phyloP scores from a whole-genome alignment of 2,888 invertebrate species.

The Drosophila stalkeri region DNA sequence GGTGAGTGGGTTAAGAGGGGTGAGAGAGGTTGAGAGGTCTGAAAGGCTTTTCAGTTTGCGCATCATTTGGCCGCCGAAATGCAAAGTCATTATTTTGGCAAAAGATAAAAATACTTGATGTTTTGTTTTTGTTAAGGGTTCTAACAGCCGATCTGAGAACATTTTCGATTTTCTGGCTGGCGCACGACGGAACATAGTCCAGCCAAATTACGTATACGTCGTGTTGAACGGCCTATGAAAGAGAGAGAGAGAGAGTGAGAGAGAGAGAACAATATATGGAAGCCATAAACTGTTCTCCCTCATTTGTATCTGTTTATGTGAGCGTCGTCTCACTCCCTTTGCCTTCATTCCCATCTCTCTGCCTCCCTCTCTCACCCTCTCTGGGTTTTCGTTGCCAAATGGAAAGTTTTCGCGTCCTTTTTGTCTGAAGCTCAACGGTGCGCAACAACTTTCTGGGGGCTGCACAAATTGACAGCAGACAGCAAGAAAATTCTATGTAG shows the following conservation, averaged over 20 bases:
- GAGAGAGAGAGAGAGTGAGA: not conserved
- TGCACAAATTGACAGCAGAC: constrained; percentile 55
- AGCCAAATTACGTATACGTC: constrained; percentile 65
- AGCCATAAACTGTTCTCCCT: not conserved
- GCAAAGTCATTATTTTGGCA: constrained; percentile 73
- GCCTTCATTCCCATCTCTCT: not conserved
- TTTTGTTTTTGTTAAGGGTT: constrained; percentile 38
- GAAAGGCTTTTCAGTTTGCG: constrained; percentile 49
- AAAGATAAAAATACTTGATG: constrained; percentile 54
- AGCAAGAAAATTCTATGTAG: constrained; percentile 38
- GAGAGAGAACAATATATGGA: not conserved
- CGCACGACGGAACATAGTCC: constrained; percentile 14
- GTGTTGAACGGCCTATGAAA: constrained; percentile 40
- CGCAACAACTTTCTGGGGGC: constrained; percentile 68
- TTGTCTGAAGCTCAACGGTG: constrained; percentile 69
- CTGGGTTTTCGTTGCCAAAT: constrained; percentile 59
- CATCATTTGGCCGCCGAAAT: constrained; percentile 70
- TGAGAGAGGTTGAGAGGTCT: not conserved
- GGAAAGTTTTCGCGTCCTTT: constrained; percentile 69
- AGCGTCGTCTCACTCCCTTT: not conserved
- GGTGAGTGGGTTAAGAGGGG: too few species aligned
- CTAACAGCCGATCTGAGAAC: constrained; percentile 20
- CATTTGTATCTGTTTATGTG: constrained; percentile 6
- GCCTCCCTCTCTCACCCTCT: not conserved
- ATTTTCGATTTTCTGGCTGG: constrained; percentile 42